Percentiles rank a stretch among this genome's conserved stretches.
Conservation (phyloP, 2,113 vertebrate genomes). For the Pavo muticus region DNA sequence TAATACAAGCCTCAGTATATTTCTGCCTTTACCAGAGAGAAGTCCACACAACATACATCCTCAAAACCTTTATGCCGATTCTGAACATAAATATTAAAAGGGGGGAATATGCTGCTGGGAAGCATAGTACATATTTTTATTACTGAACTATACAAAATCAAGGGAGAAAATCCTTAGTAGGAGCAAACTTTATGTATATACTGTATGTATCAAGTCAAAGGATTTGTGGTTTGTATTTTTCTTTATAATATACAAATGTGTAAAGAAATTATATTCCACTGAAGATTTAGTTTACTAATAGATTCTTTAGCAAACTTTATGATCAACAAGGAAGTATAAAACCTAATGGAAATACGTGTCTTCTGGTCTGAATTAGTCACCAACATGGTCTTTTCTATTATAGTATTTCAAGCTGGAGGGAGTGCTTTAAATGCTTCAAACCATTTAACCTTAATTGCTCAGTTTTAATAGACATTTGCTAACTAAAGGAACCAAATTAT, state of each 20-base stretch:
- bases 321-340: slow-evolving; percentile 47
- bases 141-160: not conserved
- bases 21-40: not conserved
- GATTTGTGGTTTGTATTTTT: not conserved
- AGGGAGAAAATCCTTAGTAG: not conserved
- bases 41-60: rapidly evolving
- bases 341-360: slow-evolving; percentile 33
- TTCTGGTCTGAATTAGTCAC: slow-evolving; percentile 70
- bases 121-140: not conserved
- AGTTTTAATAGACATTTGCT: slow-evolving; percentile 80
- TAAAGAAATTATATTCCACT: not conserved
- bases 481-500: slow-evolving; percentile 80
- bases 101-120: not conserved
- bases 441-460: slow-evolving; percentile 82
- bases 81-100: not conserved
- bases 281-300: not conserved
- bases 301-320: slow-evolving; percentile 35
- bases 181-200: not conserved
- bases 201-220: not conserved
- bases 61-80: not conserved
- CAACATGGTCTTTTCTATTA: slow-evolving; percentile 45
- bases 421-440: slow-evolving; percentile 74
- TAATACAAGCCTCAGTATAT: rapidly evolving
- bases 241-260: not conserved
- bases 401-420: slow-evolving; percentile 39